phyloP scores from a whole-genome alignment of 2,888 invertebrate species.

The Saturnia japonica region DNA sequence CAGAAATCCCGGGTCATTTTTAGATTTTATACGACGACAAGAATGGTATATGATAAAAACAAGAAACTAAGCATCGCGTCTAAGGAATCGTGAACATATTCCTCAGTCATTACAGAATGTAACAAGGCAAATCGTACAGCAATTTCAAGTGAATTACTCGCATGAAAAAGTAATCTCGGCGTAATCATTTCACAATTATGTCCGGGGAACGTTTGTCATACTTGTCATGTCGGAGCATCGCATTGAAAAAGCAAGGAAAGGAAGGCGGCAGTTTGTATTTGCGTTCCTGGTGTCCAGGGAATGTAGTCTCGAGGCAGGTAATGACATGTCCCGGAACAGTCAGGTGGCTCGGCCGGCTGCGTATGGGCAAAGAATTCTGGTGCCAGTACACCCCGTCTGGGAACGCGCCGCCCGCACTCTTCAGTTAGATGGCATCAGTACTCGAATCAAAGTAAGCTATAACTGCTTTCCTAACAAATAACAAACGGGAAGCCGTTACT shows the following conservation, averaged over 20 bases:
- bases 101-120: constrained; percentile 16
- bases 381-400: constrained; percentile 58
- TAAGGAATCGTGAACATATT: constrained; percentile 19
- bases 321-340: constrained; percentile 69
- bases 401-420: constrained; percentile 52
- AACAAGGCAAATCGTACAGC: constrained; percentile 24
- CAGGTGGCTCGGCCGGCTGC: constrained; percentile 61
- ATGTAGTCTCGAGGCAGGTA: constrained; percentile 59
- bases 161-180: constrained; percentile 41
- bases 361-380: constrained; percentile 76
- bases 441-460: constrained; percentile 49
- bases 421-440: constrained; percentile 47
- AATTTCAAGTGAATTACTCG: constrained; percentile 37
- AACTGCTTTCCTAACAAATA: constrained; percentile 52
- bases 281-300: constrained; percentile 63
- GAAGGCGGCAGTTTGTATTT: constrained; percentile 64
- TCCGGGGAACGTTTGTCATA: constrained; percentile 44
- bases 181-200: constrained; percentile 46
- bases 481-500: constrained; percentile 30
- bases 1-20: background rate
- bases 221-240: constrained; percentile 43
- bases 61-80: background rate
- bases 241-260: constrained; percentile 57
- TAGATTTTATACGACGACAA: constrained; percentile 1
- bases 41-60: background rate